Evolutionary conservation across 1,140 invertebrate genomes (phyloP).

Genomic region (Pygmarrhopalites habei): DNA sequence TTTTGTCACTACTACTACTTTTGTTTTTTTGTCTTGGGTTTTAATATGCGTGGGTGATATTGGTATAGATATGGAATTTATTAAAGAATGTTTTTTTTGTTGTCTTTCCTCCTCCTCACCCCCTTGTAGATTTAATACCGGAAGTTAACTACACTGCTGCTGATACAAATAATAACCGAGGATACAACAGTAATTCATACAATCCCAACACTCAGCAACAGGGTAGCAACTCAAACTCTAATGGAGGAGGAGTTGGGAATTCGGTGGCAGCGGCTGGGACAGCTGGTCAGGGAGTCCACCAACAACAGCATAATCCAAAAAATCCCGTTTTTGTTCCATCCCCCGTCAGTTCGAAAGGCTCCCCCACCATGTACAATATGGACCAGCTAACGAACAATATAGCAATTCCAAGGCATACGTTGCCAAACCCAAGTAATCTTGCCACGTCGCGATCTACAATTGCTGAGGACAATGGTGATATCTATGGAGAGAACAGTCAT

Average conservation of each 20-base stretch:
- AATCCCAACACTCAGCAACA: constrained; percentile 15
- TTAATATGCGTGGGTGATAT: too few relatives aligned
- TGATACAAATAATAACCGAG: constrained; percentile 7
- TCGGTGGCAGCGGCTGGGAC: neutral
- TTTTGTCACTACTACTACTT: too few relatives aligned
- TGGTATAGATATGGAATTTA: too few relatives aligned
- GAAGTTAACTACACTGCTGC: constrained; percentile 37
- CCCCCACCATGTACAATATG: constrained; percentile 39
- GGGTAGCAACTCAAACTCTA: neutral
- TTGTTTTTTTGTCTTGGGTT: too few relatives aligned
- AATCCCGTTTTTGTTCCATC: constrained; percentile 38
- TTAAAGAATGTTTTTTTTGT: too few relatives aligned
- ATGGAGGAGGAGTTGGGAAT: constrained; percentile 3
- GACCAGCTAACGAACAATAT: constrained; percentile 40
- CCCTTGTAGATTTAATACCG: constrained; percentile 9
- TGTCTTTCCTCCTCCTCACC: too few relatives aligned
- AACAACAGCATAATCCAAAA: constrained; percentile 31
- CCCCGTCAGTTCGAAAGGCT: constrained; percentile 34
- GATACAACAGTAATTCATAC: constrained; percentile 16
- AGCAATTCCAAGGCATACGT: constrained; percentile 38
- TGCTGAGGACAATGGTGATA: constrained; percentile 17
- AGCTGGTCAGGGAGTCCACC: neutral
- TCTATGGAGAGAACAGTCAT: constrained; percentile 16
- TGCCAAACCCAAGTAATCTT: constrained; percentile 38
- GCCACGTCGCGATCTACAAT: constrained; percentile 37